Base-by-base conservation (phyloP, 2,113 vertebrate species). In the Rhodinocichla rosea region DNA sequence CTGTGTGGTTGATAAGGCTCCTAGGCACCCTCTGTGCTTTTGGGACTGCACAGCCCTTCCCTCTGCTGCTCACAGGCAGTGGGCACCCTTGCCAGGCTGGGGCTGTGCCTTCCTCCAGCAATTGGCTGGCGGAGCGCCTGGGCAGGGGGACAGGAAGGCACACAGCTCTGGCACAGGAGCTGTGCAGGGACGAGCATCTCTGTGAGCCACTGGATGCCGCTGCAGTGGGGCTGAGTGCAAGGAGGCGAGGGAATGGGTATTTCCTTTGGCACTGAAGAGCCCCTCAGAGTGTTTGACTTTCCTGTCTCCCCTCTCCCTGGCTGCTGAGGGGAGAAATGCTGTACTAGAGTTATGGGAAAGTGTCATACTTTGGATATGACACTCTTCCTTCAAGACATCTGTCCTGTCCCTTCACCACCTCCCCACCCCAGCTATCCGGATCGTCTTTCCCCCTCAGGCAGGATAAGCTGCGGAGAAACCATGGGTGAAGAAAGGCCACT, bases 141-240 rank as follows among this genome's bases (percentile, higher is more conserved):
- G 26, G 14, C 27, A 67, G 63, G 56, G 39, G 16, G 55, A 33
- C 0, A 1, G 33, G 57, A 64, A 16, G 39, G 52, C 30, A 42
- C 0, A 1, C 18, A 82, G 44, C 35, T 52, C 13, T 2, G 4
- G 30, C 1, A 6, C 30, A 28, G 56, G 49, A 45, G 13, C 14
- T 47, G 40, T 23, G 30, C 53, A 52, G 53, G 33, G 49, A 30
- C 0, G 1, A 32, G 52, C 27, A 30, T 26, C 19, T 56, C 35
- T 15, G 52, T 32, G 44, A 78, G 33, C n/a, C 4, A 2, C 57
- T 2, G 11, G 15, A 27, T 45, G n/a, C 27, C 0, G 0, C 39
- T 57, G 21, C 50, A 28, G 44, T 13, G 9, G 57, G 37, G 32
- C 52, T 83, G 62, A 82, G 44, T 28, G 26, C 32, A 62, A 53